phyloP scores from a whole-genome alignment of 2,888 invertebrate species.

The Amiota minor region DNA sequence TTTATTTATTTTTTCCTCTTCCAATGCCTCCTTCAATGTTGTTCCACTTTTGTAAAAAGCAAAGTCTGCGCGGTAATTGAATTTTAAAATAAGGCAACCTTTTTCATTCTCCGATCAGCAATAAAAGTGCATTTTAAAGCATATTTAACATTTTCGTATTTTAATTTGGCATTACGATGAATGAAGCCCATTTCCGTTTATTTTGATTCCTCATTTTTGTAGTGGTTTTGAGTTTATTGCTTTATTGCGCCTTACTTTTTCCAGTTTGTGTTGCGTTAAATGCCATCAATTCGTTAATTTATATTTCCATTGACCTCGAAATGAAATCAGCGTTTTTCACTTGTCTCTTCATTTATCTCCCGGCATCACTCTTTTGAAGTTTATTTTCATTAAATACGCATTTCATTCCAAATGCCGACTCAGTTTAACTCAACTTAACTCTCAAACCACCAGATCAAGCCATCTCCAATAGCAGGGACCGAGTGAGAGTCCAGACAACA shows the following conservation, averaged over 20 bases:
- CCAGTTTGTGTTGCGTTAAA: not conserved
- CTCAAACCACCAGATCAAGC: too few species aligned
- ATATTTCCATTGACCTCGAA: conserved; percentile 23
- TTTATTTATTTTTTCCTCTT: too few species aligned
- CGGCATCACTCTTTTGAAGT: not conserved
- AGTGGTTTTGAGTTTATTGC: too few species aligned
- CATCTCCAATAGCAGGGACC: too few species aligned
- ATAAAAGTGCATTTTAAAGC: conserved; percentile 11
- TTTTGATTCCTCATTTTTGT: not conserved
- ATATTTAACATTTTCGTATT: conserved; percentile 12
- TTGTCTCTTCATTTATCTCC: not conserved
- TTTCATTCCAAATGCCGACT: too few species aligned
- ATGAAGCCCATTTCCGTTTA: not conserved
- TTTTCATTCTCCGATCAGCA: not conserved
- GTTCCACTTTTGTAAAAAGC: not conserved
- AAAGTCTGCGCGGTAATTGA: conserved; percentile 12
- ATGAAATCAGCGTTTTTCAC: conserved; percentile 8
- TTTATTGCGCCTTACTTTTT: too few species aligned
- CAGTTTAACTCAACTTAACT: too few species aligned
- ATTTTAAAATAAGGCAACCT: conserved; percentile 7
- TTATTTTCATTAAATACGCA: not conserved
- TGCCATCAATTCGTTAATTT: conserved; percentile 22
- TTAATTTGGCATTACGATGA: conserved; percentile 12
- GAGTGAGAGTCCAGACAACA: too few species aligned
- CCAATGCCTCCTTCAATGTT: too few species aligned